Evolutionary conservation across 2,113 vertebrate species (phyloP).

Genomic region (Psettodes erumei): DNA sequence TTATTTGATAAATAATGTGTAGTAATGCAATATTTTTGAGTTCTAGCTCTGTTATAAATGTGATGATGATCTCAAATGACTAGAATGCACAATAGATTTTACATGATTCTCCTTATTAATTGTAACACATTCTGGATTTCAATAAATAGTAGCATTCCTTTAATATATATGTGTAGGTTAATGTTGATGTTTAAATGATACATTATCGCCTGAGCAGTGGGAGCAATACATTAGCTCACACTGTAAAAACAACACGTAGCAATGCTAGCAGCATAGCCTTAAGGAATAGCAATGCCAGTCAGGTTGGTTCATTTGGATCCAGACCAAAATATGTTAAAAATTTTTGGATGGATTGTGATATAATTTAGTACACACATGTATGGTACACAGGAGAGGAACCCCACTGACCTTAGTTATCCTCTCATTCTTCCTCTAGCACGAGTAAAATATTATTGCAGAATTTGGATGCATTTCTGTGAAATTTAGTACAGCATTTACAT

Average conservation of each 20-base stretch:
- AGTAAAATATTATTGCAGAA: no score
- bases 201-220: not conserved
- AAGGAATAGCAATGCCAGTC: not conserved
- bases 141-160: not conserved
- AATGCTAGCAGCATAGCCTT: not conserved
- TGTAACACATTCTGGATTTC: constrained; percentile 1
- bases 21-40: not conserved
- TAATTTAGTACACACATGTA: not conserved
- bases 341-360: not conserved
- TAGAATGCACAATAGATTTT: constrained; percentile 1
- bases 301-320: not conserved
- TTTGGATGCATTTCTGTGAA: no score
- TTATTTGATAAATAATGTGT: constrained; percentile 11
- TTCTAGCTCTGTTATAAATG: constrained; percentile 2
- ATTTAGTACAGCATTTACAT: no score
- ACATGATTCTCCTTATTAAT: not conserved
- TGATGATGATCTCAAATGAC: constrained; percentile 27
- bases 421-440: not conserved
- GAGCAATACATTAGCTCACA: not conserved
- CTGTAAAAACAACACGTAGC: not conserved
- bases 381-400: not conserved
- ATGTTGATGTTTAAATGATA: not conserved
- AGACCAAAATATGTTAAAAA: not conserved
- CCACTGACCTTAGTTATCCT: no score
- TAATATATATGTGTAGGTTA: not conserved